These are phyloP conservation scores for Zosterops borbonicus DNA, from an alignment of 2,113 vertebrate genomes.

Conservation along the genomic window DNA sequence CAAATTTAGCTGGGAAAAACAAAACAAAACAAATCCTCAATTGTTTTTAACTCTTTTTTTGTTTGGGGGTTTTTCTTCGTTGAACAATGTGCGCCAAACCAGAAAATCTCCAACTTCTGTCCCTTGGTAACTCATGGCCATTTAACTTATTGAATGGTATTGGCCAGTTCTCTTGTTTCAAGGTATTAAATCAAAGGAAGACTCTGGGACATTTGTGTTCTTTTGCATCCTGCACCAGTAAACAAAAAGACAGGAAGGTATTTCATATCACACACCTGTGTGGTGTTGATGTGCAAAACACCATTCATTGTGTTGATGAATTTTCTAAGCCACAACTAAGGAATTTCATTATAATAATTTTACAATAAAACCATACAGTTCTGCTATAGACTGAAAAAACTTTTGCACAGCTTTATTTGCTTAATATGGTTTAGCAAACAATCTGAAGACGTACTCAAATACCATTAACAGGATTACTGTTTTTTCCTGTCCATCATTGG, in stretches of 20 bases:
- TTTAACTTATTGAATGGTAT: neutral
- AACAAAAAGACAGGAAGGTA: neutral
- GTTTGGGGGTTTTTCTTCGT: neutral
- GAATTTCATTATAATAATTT: too few species aligned
- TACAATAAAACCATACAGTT: neutral
- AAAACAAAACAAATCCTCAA: neutral
- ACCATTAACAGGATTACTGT: neutral
- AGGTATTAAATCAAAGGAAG: slow-evolving; percentile 18
- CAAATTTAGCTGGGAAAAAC: neutral
- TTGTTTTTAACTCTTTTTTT: neutral
- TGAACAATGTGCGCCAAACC: neutral
- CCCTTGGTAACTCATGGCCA: neutral
- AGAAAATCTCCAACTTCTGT: neutral
- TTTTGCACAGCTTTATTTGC: neutral
- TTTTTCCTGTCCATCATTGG: accelerated
- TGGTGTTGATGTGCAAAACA: neutral
- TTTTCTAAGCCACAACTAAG: neutral
- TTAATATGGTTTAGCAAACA: neutral
- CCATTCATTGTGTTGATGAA: neutral
- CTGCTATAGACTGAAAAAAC: neutral
- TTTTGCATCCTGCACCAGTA: neutral
- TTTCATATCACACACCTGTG: neutral
- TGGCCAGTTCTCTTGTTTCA: neutral
- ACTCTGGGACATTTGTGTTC: neutral
- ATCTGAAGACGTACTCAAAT: neutral